A percentile compares a stretch with the other conserved stretches of the same genome.
phyloP scores from a whole-genome alignment of 2,888 invertebrate genomes.

The Platerodrilus igneus region DNA sequence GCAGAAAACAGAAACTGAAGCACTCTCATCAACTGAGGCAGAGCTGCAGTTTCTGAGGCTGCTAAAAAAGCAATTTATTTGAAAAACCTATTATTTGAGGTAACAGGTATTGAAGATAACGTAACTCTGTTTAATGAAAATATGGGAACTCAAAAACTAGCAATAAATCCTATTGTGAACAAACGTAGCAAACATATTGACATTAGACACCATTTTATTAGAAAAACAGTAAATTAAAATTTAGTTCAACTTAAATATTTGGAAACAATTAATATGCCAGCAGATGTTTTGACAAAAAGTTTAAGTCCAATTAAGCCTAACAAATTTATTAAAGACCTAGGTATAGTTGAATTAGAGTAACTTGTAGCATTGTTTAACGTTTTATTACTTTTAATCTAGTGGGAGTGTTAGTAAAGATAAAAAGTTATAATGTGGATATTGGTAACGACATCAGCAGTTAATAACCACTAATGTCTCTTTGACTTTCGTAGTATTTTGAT shows the following conservation, averaged over 20 bases:
- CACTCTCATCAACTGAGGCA: constrained; percentile 34
- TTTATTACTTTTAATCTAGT: too few species aligned
- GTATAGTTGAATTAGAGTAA: too few species aligned
- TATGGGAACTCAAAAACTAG: constrained; percentile 17
- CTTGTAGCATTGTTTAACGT: too few species aligned
- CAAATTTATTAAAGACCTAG: too few species aligned
- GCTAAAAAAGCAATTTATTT: constrained; percentile 28
- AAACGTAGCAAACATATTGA: constrained; percentile 27
- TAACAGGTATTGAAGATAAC: not conserved
- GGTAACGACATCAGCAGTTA: too few species aligned
- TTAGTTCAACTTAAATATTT: constrained; percentile 21
- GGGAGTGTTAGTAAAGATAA: too few species aligned
- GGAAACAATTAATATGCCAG: constrained; percentile 17
- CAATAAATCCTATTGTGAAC: constrained; percentile 11
- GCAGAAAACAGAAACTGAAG: constrained; percentile 36
- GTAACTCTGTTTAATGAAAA: constrained; percentile 15
- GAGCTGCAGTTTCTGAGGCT: constrained; percentile 33
- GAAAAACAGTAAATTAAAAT: constrained; percentile 17
- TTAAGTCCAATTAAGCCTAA: too few species aligned
- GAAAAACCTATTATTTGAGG: constrained; percentile 13
- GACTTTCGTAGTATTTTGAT: too few species aligned
- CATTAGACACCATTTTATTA: constrained; percentile 24
- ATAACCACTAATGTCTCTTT: too few species aligned
- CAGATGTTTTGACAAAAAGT: too few species aligned
- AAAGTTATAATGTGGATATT: too few species aligned